A percentile compares a stretch with the other conserved stretches of the same genome.
Conservation (phyloP, 2,888 invertebrate genomes). For the Diarsia mendica region DNA sequence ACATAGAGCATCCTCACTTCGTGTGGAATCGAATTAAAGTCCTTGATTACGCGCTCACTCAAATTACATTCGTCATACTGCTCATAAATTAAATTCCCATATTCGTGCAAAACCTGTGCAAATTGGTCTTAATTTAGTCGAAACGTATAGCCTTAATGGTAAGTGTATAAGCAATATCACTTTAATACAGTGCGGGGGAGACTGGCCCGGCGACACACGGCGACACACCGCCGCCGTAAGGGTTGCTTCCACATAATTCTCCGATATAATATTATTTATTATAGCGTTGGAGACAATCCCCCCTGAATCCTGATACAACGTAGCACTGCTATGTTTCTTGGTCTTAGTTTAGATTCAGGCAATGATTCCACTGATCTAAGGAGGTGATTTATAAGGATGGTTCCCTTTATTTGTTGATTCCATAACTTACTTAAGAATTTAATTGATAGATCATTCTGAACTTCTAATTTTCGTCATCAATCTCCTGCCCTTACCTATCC, state of each 20-base stretch:
- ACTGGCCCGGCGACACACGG: conserved; percentile 40
- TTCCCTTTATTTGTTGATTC: not conserved
- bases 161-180: conserved; percentile 86
- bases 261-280: conserved; percentile 81
- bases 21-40: conserved; percentile 80
- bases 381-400: not conserved
- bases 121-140: conserved; percentile 88
- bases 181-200: conserved; percentile 77
- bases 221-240: conserved; percentile 64
- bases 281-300: conserved; percentile 79
- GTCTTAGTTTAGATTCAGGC: conserved; percentile 64
- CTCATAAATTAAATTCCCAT: conserved; percentile 86
- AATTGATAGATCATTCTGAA: not conserved
- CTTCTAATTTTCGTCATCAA: no score
- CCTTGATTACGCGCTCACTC: conserved; percentile 82
- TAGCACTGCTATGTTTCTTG: conserved; percentile 72
- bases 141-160: conserved; percentile 86
- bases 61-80: conserved; percentile 83
- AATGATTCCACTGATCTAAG: conserved; percentile 25
- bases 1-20: conserved; percentile 52
- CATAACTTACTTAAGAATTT: not conserved
- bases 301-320: conserved; percentile 72
- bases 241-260: conserved; percentile 78
- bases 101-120: conserved; percentile 85
- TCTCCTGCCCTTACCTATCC: no score